Base-by-base conservation (phyloP, 64 coral and sea anemone genomes). In the Catalaphyllia jardinei region DNA sequence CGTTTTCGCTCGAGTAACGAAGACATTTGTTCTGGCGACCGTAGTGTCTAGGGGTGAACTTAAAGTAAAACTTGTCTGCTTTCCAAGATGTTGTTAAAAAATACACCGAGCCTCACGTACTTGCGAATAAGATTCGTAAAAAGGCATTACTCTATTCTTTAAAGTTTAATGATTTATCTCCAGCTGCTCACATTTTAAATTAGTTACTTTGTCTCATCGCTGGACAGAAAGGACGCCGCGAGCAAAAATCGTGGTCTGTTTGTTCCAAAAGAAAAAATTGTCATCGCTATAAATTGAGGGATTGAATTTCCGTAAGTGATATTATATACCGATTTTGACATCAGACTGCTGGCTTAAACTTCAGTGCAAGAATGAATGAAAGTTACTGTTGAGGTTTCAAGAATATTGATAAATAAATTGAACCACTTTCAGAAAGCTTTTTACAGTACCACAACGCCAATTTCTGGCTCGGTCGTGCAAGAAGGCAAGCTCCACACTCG, bases 111-210 rank as follows among this genome's bases (percentile, higher is more conserved):
- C 63, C 25, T 46, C 33, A 71, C 20, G 39, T 10, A 77, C 17
- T 77, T 24, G 38, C 22, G 31, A 46, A 51, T 69, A 71, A 22
- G 22, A 71, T 22, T 85, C 81, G 81, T 67, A 57, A 71, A 85
- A 85, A 85, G 63, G 38, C 63, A 85, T 85, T 83, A 85, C 63
- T 67, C 71, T 85, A 85, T 65, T 71, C 63, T 67, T 85, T 85
- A 85, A 85, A 85, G 81, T 85, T 85, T 85, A 85, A 85, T 85
- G 81, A 49, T 46, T 71, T 71, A 71, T 16, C 10, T 65, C 81
- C 81, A 85, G 81, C 81, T 85, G 81, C 81, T 11, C 81, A 71
- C 62, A 85, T 85, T 85, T 85, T 85, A 38, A 85, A 85, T 85
- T 85, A 85, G 81, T 85, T 85, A 85, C 81, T 83, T 83, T 85